Percentiles rank a stretch among this genome's conserved stretches.
These are phyloP conservation scores for Leuciscus waleckii DNA, from an alignment of 2,797 vertebrate genomes.

Conservation along the genomic window DNA sequence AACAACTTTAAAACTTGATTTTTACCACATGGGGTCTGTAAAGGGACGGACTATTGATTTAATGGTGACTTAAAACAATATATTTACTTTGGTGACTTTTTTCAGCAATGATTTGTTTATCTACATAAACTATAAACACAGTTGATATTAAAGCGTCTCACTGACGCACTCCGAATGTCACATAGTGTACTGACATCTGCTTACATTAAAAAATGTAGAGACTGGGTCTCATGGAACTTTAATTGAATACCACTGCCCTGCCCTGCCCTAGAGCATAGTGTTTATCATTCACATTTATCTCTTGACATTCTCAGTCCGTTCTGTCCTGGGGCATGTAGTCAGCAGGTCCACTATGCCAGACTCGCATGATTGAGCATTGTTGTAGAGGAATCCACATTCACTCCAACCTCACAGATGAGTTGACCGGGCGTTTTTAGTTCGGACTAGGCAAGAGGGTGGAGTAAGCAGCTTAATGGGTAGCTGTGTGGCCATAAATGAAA, in stretches of 20 bases:
- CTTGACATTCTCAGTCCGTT: constrained; percentile 8
- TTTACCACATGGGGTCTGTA: too few relatives aligned
- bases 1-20: too few relatives aligned
- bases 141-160: background rate
- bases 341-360: constrained; percentile 15
- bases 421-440: constrained; percentile 3
- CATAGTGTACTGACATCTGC: background rate
- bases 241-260: background rate
- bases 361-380: constrained; percentile 67
- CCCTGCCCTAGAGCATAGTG: background rate
- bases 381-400: constrained; percentile 58
- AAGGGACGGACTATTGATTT: too few relatives aligned
- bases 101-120: background rate
- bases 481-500: constrained; percentile 19
- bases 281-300: constrained; percentile 22
- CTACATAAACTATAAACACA: background rate
- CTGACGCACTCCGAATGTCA: background rate
- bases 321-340: constrained; percentile 43
- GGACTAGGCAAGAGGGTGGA: constrained; percentile 11
- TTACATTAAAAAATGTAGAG: background rate
- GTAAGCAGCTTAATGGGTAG: constrained; percentile 43
- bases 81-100: too few relatives aligned
- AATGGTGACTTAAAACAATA: too few relatives aligned
- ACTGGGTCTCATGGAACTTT: background rate
- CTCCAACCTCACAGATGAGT: background rate